A percentile compares a stretch with the other conserved stretches of the same genome.
These are phyloP conservation scores for Watersipora subatra DNA, from an alignment of 1,140 invertebrate genomes.

Conservation along the genomic window DNA sequence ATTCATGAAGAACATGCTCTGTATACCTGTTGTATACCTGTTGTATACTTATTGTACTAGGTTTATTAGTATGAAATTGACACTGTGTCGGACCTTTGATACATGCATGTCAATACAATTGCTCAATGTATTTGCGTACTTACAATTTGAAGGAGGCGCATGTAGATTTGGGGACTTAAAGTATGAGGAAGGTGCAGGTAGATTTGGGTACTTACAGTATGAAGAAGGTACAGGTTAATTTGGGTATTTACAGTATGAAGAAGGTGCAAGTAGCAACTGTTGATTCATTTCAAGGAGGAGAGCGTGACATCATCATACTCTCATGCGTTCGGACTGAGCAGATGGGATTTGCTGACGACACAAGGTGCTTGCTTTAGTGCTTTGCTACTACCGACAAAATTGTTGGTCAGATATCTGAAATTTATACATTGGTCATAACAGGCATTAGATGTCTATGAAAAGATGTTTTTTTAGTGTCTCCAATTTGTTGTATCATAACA, in stretches of 20 bases:
- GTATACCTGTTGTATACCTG: too few species aligned
- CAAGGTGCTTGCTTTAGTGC: conserved; percentile 19
- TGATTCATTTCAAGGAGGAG: conserved; percentile 33
- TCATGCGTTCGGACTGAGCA: conserved; percentile 25
- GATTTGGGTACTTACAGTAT: conserved; percentile 14
- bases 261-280: conserved; percentile 27
- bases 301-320: conserved; percentile 28
- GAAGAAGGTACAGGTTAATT: conserved; percentile 20
- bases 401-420: background rate
- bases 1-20: too few species aligned
- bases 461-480: too few species aligned
- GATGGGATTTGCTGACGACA: conserved; percentile 27
- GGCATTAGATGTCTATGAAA: background rate
- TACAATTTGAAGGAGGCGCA: background rate
- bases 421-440: background rate
- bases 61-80: too few species aligned
- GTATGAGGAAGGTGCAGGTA: background rate
- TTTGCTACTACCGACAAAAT: too few species aligned
- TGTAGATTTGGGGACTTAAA: too few species aligned
- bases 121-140: conserved; percentile 13
- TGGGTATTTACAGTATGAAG: conserved; percentile 14
- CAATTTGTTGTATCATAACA: too few species aligned
- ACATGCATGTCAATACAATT: too few species aligned
- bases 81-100: too few species aligned
- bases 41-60: too few species aligned